These are phyloP conservation scores for Alosa alosa DNA, from an alignment of 2,113 vertebrate genomes.

Conservation along the genomic window DNA sequence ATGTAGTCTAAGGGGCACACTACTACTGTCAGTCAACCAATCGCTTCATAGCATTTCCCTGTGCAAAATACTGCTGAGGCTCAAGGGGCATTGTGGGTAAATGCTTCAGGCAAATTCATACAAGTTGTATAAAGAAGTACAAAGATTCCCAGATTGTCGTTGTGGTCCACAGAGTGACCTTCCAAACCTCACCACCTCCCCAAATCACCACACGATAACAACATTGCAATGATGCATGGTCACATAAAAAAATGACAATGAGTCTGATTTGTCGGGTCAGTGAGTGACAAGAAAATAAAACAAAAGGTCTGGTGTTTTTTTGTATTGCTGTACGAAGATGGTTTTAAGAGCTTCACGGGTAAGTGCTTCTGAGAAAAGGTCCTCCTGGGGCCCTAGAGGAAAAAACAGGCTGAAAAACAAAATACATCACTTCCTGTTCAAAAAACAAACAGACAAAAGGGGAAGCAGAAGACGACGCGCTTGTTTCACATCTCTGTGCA, in stretches of 20 bases:
- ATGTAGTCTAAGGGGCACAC: background rate
- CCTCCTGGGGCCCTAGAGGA: background rate
- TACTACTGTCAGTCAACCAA: slow-evolving; percentile 14
- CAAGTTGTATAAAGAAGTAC: slow-evolving; percentile 55
- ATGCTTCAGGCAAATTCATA: slow-evolving; percentile 28
- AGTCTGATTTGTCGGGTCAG: background rate
- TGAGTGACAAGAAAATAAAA: background rate
- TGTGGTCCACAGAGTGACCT: background rate
- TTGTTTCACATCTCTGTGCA: background rate
- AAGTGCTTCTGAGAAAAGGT: background rate
- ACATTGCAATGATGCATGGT: background rate
- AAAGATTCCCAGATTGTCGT: background rate
- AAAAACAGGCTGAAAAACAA: background rate
- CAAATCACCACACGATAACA: background rate
- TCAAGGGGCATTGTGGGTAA: slow-evolving; percentile 38
- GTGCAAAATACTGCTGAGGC: slow-evolving; percentile 56
- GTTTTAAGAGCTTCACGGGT: background rate
- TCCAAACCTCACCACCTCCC: background rate
- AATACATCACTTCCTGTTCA: background rate
- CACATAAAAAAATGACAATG: background rate
- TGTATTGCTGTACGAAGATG: slow-evolving; percentile 28
- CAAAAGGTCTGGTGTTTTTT: background rate
- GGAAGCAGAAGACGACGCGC: background rate
- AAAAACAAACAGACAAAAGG: background rate
- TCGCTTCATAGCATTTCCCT: slow-evolving; percentile 44